Percentiles rank a stretch among this genome's conserved stretches.
phyloP scores from a whole-genome alignment of 2,888 invertebrate genomes.

The Mellilla xanthometata region DNA sequence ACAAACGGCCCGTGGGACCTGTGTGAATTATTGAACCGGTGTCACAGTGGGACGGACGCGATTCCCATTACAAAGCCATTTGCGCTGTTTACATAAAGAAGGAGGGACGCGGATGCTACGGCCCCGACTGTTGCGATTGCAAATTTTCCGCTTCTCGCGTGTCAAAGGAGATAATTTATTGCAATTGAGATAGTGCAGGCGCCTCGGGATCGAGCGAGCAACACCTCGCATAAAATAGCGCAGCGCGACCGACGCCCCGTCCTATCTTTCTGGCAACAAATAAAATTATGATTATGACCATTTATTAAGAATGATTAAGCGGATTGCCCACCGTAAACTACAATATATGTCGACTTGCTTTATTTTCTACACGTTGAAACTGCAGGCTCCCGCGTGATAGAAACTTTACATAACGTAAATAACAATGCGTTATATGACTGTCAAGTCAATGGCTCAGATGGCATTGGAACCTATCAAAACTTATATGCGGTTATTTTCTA shows the following conservation, averaged over 20 bases:
- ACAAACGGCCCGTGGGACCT: conserved; percentile 73
- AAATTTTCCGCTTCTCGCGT: conserved; percentile 73
- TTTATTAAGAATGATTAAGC: conserved; percentile 57
- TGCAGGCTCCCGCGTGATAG: conserved; percentile 10
- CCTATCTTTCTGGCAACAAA: conserved; percentile 62
- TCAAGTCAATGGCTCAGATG: conserved; percentile 3
- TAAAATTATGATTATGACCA: conserved; percentile 65
- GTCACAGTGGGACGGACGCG: conserved; percentile 65
- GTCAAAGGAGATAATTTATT: conserved; percentile 76
- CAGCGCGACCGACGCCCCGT: conserved; percentile 50
- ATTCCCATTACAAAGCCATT: conserved; percentile 74
- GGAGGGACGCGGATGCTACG: conserved; percentile 55
- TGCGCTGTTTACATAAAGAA: conserved; percentile 73
- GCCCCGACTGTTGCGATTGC: conserved; percentile 61
- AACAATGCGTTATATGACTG: conserved; percentile 9
- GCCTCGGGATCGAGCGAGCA: conserved; percentile 54
- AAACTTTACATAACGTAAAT: conserved; percentile 15
- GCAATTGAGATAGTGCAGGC: conserved; percentile 72
- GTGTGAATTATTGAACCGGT: conserved; percentile 70
- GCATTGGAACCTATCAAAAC: background rate
- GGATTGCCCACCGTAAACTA: conserved; percentile 43
- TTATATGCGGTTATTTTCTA: background rate
- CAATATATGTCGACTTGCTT: conserved; percentile 26
- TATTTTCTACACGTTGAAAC: conserved; percentile 27
- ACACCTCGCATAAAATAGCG: conserved; percentile 69